A percentile compares a stretch with the other conserved stretches of the same genome.
Conservation (phyloP, 1,140 invertebrate genomes). For the Diuraphis noxia region DNA sequence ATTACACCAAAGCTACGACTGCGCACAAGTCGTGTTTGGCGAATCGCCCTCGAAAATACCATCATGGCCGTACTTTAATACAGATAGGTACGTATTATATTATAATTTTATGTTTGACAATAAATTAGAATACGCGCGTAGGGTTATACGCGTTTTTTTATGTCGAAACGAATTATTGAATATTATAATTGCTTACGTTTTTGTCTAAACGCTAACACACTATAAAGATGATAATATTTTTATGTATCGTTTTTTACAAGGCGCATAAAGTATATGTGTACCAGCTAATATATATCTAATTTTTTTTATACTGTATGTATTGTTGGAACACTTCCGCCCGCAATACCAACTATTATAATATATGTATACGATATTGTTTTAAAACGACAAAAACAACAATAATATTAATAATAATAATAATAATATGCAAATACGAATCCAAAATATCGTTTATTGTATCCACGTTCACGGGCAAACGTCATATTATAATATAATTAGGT, state of each 20-base stretch:
- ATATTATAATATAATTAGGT: not conserved
- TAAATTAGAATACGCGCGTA: not conserved
- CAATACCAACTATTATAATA: not conserved
- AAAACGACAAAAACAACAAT: not conserved
- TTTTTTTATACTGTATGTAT: not conserved
- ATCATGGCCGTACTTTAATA: not conserved
- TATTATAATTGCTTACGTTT: not conserved
- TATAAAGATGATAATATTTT: not conserved
- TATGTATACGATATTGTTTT: not conserved
- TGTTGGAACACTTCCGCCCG: not conserved
- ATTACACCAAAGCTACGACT: not conserved
- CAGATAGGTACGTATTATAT: not conserved
- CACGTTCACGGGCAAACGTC: not conserved
- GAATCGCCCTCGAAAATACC: not conserved
- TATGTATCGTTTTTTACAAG: not conserved
- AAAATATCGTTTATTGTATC: not conserved
- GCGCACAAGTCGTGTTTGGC: not conserved
- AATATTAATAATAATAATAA: no score
- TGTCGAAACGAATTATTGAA: not conserved
- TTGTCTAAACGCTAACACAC: not conserved
- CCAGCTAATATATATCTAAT: not conserved
- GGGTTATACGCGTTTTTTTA: not conserved
- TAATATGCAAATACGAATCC: not conserved
- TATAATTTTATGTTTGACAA: not conserved
- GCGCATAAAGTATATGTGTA: not conserved